Conservation (phyloP, 2,113 vertebrate species). For the Dicerorhinus sumatrensis region DNA sequence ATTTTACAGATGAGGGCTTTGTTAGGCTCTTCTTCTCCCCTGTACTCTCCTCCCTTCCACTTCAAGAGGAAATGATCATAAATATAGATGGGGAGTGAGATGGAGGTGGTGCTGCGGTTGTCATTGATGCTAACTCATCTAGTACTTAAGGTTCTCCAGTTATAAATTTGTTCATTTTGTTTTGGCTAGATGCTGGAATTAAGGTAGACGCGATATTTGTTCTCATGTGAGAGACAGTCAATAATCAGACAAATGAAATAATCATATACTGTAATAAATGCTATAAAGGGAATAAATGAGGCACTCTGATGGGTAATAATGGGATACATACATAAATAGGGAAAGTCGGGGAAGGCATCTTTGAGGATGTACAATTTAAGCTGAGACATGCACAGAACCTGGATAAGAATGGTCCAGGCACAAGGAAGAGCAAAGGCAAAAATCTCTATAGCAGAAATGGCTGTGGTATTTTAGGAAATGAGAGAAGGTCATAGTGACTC, state of each 20-base stretch:
- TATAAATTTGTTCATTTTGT: conserved; percentile 23
- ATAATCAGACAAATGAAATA: background rate
- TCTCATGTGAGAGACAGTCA: background rate
- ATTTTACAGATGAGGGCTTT: conserved; percentile 34
- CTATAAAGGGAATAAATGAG: background rate
- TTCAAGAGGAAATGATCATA: conserved; percentile 19
- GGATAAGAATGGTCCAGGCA: background rate
- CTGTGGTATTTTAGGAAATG: conserved; percentile 34
- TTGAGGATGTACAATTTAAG: conserved; percentile 29
- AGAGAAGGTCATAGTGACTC: background rate
- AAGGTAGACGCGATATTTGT: background rate
- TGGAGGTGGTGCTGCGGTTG: background rate
- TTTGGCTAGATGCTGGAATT: conserved; percentile 30
- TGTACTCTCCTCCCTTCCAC: background rate
- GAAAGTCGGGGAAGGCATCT: background rate
- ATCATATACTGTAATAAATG: background rate
- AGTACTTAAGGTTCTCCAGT: conserved; percentile 17
- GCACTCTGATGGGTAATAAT: background rate
- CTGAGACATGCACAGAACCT: background rate
- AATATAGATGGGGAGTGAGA: conserved; percentile 4
- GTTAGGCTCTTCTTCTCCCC: background rate
- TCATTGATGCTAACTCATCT: background rate
- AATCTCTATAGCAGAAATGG: background rate
- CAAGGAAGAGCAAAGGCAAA: background rate
- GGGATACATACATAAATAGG: background rate